A percentile compares a stretch with the other conserved stretches of the same genome.
Evolutionary conservation across 2,888 invertebrate genomes (phyloP).

Genomic region (Pristionchus arcanus): DNA sequence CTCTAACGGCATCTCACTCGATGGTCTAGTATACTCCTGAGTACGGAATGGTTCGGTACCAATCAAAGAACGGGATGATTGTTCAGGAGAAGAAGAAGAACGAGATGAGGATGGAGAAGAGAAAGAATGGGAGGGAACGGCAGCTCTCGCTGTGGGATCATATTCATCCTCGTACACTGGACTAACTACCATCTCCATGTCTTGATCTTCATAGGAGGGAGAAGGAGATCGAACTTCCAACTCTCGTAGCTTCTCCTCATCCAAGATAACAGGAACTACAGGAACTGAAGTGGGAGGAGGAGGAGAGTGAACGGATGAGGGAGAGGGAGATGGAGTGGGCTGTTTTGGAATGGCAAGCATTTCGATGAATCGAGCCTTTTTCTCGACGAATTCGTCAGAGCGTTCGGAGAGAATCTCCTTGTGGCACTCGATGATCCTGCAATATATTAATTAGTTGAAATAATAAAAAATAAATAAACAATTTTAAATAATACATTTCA

Average conservation of each 20-base stretch:
- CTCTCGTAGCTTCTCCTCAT: not conserved
- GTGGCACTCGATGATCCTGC: conserved; percentile 9
- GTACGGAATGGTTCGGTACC: conserved; percentile 5
- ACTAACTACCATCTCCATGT: conserved; percentile 23
- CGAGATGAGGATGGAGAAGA: not conserved
- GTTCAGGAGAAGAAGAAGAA: not conserved
- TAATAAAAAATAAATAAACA: not conserved
- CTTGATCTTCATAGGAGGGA: not conserved
- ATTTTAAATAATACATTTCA: not conserved
- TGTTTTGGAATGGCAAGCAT: not conserved
- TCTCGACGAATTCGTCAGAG: not conserved
- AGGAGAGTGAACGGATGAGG: not conserved
- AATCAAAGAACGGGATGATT: not conserved
- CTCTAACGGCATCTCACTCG: not conserved
- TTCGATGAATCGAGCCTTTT: not conserved
- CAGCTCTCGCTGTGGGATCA: not conserved
- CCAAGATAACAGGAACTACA: not conserved
- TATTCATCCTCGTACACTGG: conserved; percentile 37
- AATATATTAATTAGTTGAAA: not conserved
- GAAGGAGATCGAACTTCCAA: conserved; percentile 35
- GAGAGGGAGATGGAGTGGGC: conserved; percentile 20
- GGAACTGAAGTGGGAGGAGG: not conserved
- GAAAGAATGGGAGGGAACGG: not conserved
- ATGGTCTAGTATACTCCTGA: conserved; percentile 19
- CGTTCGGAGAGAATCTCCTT: not conserved